Conservation (phyloP, 2,888 invertebrate genomes). For the Drepana falcataria region DNA sequence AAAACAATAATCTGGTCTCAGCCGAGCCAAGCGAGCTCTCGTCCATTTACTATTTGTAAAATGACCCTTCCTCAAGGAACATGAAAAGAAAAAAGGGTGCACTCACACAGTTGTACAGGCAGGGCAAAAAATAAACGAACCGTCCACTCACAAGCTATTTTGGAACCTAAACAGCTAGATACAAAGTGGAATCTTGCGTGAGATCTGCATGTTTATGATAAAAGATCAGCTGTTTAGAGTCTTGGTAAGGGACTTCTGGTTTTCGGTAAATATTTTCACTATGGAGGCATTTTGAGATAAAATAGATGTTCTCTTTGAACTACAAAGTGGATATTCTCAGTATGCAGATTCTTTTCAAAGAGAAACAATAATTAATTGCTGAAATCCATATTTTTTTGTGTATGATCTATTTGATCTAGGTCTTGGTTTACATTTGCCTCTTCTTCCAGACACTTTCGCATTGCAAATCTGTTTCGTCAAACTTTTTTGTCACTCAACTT, state of each 20-base stretch:
- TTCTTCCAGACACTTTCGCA: too few relatives aligned
- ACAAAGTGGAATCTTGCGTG: background rate
- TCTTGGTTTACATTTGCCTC: too few relatives aligned
- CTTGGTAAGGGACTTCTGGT: conserved; percentile 34
- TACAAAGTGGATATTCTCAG: background rate
- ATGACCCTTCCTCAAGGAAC: conserved; percentile 35
- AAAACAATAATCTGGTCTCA: conserved; percentile 32
- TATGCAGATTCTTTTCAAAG: too few relatives aligned
- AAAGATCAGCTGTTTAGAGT: conserved; percentile 44
- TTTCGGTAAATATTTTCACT: conserved; percentile 36
- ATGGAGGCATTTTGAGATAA: background rate
- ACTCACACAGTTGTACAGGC: conserved; percentile 22
- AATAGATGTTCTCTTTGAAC: background rate
- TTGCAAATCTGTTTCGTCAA: too few relatives aligned
- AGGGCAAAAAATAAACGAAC: conserved; percentile 16
- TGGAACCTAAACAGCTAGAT: conserved; percentile 6
- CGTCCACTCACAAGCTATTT: conserved; percentile 8
- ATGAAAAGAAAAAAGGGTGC: conserved; percentile 31
- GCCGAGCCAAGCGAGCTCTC: conserved; percentile 18
- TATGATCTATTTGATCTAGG: too few relatives aligned
- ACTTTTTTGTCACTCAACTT: too few relatives aligned
- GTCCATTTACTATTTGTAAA: conserved; percentile 34
- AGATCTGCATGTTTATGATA: conserved; percentile 27
- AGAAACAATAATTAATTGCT: too few relatives aligned
- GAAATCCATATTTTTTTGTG: too few relatives aligned